Conservation (phyloP, 2,888 invertebrate genomes). For the Macrophya annulata region DNA sequence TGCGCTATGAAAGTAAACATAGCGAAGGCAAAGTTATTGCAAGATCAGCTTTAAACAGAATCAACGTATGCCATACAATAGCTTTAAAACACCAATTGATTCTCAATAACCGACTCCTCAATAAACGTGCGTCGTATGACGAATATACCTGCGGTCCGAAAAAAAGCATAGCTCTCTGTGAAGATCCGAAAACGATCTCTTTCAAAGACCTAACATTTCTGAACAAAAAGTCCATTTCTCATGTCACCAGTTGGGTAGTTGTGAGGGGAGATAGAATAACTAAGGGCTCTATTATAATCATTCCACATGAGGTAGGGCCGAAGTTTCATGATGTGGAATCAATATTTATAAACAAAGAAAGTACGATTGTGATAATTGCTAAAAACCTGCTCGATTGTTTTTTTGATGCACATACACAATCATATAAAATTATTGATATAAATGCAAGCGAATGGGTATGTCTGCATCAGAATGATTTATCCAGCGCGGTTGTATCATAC, state of each 20-base stretch:
- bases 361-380: not conserved
- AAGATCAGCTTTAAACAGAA: not conserved
- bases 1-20: constrained; percentile 1
- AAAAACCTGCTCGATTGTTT: not conserved
- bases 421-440: constrained; percentile 14
- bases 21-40: constrained; percentile 7
- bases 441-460: constrained; percentile 9
- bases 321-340: not conserved
- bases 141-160: constrained; percentile 3
- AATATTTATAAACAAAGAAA: constrained; percentile 9
- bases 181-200: not conserved
- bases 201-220: not conserved
- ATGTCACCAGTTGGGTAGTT: not conserved
- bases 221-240: constrained; percentile 1
- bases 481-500: not conserved
- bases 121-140: not conserved
- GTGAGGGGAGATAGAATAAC: constrained; percentile 20
- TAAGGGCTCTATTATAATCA: not conserved
- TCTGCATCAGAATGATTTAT: not conserved
- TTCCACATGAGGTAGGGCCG: constrained; percentile 3
- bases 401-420: constrained; percentile 21
- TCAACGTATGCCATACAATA: not conserved
- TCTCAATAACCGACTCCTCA: not conserved
- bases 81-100: not conserved
- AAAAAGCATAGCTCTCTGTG: not conserved